These are phyloP conservation scores for Sinocyclocheilus rhinocerous DNA, from an alignment of 2,113 vertebrate genomes.

Conservation along the genomic window DNA sequence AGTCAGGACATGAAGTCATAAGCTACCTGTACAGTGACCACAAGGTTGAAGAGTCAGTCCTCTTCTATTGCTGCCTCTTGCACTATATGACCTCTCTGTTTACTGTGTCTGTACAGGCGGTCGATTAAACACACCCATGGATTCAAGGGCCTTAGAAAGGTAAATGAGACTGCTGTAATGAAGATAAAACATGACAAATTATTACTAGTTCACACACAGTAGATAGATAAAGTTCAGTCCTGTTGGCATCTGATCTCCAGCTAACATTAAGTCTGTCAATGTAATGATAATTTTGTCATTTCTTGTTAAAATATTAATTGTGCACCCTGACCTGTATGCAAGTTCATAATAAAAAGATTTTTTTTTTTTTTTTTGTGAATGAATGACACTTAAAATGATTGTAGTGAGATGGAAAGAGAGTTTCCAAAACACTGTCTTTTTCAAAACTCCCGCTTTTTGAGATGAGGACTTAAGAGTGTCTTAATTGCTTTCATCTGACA, in stretches of 20 bases:
- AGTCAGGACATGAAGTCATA: not conserved
- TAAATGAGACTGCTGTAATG: slow-evolving; percentile 75
- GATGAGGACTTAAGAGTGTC: too few species aligned
- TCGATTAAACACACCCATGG: slow-evolving; percentile 85
- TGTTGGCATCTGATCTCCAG: not conserved
- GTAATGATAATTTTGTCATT: not conserved
- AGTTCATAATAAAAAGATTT: not conserved
- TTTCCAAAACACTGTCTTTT: too few species aligned
- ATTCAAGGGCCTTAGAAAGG: slow-evolving; percentile 88
- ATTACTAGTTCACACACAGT: not conserved
- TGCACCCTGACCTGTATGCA: not conserved
- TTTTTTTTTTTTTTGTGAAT: not conserved
- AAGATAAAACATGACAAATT: not conserved
- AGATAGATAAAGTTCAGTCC: not conserved
- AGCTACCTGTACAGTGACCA: too few species aligned
- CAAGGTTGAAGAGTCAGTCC: not conserved
- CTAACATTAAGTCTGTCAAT: not conserved
- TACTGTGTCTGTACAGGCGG: slow-evolving; percentile 68
- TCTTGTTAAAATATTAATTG: not conserved
- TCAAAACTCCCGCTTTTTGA: too few species aligned
- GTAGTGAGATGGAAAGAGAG: not conserved
- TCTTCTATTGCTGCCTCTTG: not conserved
- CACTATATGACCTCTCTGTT: slow-evolving; percentile 5
- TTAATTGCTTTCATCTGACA: too few species aligned
- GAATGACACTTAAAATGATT: not conserved